Conservation (phyloP, 2,113 vertebrate species). For the Nycticebus coucang region DNA sequence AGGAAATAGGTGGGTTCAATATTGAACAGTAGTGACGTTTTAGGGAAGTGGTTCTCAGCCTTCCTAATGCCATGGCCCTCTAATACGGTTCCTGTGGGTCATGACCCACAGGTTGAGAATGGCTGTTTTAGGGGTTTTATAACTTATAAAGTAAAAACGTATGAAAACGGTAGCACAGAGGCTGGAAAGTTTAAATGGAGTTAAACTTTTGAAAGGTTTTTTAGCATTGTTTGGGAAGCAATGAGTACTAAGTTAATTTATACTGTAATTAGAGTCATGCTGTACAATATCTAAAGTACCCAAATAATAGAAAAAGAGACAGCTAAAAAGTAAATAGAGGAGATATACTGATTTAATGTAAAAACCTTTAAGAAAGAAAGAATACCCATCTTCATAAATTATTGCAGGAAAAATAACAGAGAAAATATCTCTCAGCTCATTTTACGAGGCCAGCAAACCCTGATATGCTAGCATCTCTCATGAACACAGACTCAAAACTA, state of each 20-base stretch:
- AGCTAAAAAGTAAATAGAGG: neutral
- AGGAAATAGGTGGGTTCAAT: neutral
- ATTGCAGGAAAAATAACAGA: neutral
- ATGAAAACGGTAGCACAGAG: neutral
- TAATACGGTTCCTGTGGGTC: too few relatives aligned
- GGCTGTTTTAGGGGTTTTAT: neutral
- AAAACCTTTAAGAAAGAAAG: neutral
- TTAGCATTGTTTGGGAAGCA: neutral
- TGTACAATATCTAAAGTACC: neutral
- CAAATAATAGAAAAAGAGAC: neutral
- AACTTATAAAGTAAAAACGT: neutral
- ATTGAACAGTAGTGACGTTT: neutral
- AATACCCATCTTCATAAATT: neutral
- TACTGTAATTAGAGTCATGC: neutral
- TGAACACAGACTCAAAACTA: neutral
- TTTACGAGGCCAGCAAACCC: neutral
- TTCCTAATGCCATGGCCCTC: too few relatives aligned
- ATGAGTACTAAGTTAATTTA: neutral
- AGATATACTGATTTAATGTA: neutral
- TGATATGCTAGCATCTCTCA: neutral
- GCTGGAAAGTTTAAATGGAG: neutral
- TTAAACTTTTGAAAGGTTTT: neutral
- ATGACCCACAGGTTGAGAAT: too few relatives aligned
- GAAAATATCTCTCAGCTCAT: neutral
- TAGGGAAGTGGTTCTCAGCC: neutral